Conservation (phyloP, 2,888 invertebrate species). For the Epirrhoe alternata region DNA sequence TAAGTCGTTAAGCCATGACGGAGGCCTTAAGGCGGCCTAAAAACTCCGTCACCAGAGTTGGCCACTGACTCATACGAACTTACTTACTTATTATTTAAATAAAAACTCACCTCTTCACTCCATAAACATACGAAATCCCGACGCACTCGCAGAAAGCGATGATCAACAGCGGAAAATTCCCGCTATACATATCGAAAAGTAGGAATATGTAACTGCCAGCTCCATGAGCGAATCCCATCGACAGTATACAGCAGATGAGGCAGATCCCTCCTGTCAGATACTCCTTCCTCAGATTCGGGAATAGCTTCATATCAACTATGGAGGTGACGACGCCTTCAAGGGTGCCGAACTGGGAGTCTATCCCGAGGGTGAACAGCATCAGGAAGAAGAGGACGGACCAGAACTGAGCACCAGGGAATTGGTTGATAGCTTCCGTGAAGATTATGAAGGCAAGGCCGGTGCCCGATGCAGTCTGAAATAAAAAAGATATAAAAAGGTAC, state of each 20-base stretch:
- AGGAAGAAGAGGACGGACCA: conserved; percentile 98
- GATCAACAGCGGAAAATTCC: conserved; percentile 95
- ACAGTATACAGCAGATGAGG: conserved; percentile 91
- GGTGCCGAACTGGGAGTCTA: conserved; percentile 98
- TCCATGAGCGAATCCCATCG: conserved; percentile 96
- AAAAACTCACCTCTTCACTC: conserved; percentile 90
- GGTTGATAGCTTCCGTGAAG: conserved; percentile 98
- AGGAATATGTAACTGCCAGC: conserved; percentile 97
- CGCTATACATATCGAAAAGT: conserved; percentile 96
- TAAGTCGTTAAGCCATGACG: too few species aligned
- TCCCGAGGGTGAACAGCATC: conserved; percentile 98
- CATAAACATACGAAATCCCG: conserved; percentile 97
- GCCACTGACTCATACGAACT: too few species aligned
- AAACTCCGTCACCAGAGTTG: too few species aligned
- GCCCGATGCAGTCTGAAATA: conserved; percentile 94
- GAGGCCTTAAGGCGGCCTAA: too few species aligned
- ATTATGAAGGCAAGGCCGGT: conserved; percentile 98
- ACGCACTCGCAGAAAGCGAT: conserved; percentile 97
- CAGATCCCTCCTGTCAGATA: conserved; percentile 93
- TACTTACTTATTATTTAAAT: too few species aligned
- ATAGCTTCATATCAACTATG: conserved; percentile 96
- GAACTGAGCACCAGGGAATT: conserved; percentile 97
- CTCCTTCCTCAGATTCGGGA: conserved; percentile 96
- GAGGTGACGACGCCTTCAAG: conserved; percentile 98
- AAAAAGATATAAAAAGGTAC: not conserved